These are phyloP conservation scores for Papilio polytes DNA, from an alignment of 1,140 invertebrate genomes.

Conservation along the genomic window DNA sequence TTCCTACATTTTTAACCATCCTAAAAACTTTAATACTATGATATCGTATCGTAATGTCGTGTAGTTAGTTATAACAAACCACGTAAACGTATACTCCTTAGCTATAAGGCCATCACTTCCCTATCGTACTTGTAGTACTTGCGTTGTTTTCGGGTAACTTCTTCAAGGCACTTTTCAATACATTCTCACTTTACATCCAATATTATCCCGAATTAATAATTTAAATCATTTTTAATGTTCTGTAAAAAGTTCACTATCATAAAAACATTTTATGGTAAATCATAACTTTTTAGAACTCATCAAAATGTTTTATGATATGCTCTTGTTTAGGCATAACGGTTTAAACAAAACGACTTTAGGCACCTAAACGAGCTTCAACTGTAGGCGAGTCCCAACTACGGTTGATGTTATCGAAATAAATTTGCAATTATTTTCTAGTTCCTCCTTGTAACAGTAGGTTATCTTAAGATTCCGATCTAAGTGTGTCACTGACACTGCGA, in stretches of 20 bases:
- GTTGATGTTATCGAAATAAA: conserved; percentile 15
- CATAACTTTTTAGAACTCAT: not conserved
- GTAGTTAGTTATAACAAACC: too few species aligned
- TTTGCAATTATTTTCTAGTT: conserved; percentile 25
- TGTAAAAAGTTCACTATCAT: not conserved
- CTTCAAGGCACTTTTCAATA: too few species aligned
- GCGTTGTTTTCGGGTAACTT: too few species aligned
- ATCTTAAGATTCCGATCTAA: conserved; percentile 7
- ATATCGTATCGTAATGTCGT: too few species aligned
- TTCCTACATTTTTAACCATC: too few species aligned
- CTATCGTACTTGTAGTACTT: too few species aligned
- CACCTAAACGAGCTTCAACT: not conserved
- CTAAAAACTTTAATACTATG: too few species aligned
- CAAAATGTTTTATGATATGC: conserved; percentile 3
- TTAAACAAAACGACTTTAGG: not conserved
- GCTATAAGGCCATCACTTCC: too few species aligned
- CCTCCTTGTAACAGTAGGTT: conserved; percentile 9
- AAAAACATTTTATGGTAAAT: not conserved
- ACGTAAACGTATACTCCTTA: too few species aligned
- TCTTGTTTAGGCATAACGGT: conserved; percentile 13
- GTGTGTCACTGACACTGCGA: conserved; percentile 22
- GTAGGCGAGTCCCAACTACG: not conserved
- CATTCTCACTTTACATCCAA: too few species aligned
- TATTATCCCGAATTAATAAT: too few species aligned
- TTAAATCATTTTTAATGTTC: too few species aligned